These are phyloP conservation scores for Platichthys stellatus DNA, from an alignment of 2,113 vertebrate species.

Conservation along the genomic window DNA sequence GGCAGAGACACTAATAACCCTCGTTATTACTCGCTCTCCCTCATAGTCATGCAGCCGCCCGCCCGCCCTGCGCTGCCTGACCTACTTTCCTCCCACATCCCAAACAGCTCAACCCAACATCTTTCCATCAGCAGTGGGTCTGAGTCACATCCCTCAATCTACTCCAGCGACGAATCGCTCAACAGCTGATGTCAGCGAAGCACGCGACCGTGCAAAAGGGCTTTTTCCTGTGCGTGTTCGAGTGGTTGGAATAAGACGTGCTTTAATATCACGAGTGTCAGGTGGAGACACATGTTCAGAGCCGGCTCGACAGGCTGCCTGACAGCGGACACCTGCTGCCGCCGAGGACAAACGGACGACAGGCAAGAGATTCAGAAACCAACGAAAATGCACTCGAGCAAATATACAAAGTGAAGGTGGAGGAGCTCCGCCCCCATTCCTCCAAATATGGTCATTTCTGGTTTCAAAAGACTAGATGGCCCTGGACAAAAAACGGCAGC, in stretches of 20 bases:
- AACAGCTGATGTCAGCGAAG: neutral
- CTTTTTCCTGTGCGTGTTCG: neutral
- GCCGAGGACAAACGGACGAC: neutral
- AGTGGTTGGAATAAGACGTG: neutral
- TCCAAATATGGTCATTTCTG: no score
- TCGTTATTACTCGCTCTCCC: constrained; percentile 35
- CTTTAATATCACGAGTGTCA: neutral
- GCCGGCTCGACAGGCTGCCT: neutral
- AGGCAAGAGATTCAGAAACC: neutral
- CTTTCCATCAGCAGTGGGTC: constrained; percentile 51
- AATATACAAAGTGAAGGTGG: no score
- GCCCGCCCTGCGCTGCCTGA: constrained; percentile 52
- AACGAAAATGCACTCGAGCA: no score
- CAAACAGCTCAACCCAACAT: constrained; percentile 49
- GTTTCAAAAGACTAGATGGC: no score
- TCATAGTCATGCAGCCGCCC: constrained; percentile 29
- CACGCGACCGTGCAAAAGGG: neutral
- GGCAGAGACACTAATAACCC: constrained; percentile 41
- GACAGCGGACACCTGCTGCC: neutral
- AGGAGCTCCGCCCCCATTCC: no score
- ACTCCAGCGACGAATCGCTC: constrained; percentile 5
- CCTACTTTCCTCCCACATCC: constrained; percentile 57
- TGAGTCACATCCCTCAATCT: constrained; percentile 42
- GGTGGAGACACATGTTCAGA: neutral
- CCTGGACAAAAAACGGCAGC: no score